Base-by-base conservation (phyloP, 2,888 invertebrate genomes). In the Sabellastarte sp. region DNA sequence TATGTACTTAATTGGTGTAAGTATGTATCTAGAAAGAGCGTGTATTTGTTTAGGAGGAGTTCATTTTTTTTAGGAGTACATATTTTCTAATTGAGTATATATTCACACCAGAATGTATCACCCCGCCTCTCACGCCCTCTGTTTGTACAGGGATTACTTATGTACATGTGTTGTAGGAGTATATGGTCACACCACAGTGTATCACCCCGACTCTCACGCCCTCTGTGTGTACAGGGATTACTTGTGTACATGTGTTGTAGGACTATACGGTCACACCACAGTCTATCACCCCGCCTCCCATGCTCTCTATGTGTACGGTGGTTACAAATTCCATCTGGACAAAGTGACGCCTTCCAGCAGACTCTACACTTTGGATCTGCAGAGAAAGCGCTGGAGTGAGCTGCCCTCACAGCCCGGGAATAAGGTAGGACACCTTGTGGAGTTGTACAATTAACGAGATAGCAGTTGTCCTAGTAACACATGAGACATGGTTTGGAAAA, bases 141-240 rank as follows among this genome's bases (percentile, higher is more conserved):
- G 95, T 77, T 88, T 96, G 0, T 95, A 92, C 80, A 96, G 96
- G 2, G 96, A n/a, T n/a, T n/a, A n/a, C n/a, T n/a, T n/a, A n/a
- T n/a, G n/a, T n/a, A 20, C 41, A 41, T 41, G 41, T 10, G 5
- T 57, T 82, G 20, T 26, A 86, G 87, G 86, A 33, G 87, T 94
- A 32, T 95, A 92, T 78, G 95, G 95, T 0, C 96, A 97, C 80
- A 90, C 92, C 0, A 91, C 94, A 0, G 92, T 93, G 1, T 95
- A 91, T 84, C 93, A 95, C 83, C 85, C 88, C 29, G 88, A 88
- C 30, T 91, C 91, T 0, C 90, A 93, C 73, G 91, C 92, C 75
- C 87, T 96, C 63, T 96, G 95, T 77, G 88, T 96, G 0, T 95
- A 92, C 80, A 96, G 96, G 2, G 96, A n/a, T n/a, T n/a, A n/a